A percentile compares a stretch with the other conserved stretches of the same genome.
phyloP scores from a whole-genome alignment of 2,888 invertebrate species.

The Aquatica leii region DNA sequence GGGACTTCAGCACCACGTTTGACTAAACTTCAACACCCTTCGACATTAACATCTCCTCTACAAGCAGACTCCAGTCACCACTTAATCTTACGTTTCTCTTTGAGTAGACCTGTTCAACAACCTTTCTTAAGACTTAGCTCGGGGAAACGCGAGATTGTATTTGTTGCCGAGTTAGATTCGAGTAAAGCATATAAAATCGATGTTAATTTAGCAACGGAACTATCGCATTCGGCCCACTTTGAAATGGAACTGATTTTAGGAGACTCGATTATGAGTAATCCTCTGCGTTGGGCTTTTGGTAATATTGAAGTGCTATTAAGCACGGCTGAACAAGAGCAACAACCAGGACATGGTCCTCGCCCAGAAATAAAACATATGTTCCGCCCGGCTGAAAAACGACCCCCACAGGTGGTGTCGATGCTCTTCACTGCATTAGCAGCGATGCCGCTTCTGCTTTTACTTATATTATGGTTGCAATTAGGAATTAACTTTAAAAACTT shows the following conservation, averaged over 20 bases:
- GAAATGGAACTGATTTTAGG: slow-evolving; percentile 87
- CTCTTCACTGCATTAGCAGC: slow-evolving; percentile 87
- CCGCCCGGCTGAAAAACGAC: slow-evolving; percentile 90
- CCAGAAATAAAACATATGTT: slow-evolving; percentile 82
- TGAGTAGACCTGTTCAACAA: slow-evolving; percentile 83
- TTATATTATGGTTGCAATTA: slow-evolving; percentile 86
- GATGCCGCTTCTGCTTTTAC: slow-evolving; percentile 82
- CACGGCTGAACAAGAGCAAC: slow-evolving; percentile 45
- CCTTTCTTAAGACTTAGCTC: slow-evolving; percentile 85
- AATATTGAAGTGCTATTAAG: slow-evolving; percentile 77
- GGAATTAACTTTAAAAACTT: slow-evolving; percentile 88
- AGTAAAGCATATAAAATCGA: slow-evolving; percentile 86
- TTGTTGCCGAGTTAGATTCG: slow-evolving; percentile 89
- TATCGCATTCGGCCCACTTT: slow-evolving; percentile 82
- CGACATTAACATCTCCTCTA: slow-evolving; percentile 72
- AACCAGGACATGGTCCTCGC: slow-evolving; percentile 60
- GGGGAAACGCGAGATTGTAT: slow-evolving; percentile 83
- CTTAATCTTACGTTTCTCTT: slow-evolving; percentile 79
- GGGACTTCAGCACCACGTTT: slow-evolving; percentile 84
- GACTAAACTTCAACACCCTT: slow-evolving; percentile 75
- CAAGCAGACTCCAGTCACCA: slow-evolving; percentile 90
- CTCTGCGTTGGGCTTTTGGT: slow-evolving; percentile 87
- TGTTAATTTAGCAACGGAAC: slow-evolving; percentile 80
- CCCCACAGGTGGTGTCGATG: slow-evolving; percentile 86
- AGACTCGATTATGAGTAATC: slow-evolving; percentile 89